phyloP scores from a whole-genome alignment of 2,888 invertebrate species.

The Tetranychus piercei region DNA sequence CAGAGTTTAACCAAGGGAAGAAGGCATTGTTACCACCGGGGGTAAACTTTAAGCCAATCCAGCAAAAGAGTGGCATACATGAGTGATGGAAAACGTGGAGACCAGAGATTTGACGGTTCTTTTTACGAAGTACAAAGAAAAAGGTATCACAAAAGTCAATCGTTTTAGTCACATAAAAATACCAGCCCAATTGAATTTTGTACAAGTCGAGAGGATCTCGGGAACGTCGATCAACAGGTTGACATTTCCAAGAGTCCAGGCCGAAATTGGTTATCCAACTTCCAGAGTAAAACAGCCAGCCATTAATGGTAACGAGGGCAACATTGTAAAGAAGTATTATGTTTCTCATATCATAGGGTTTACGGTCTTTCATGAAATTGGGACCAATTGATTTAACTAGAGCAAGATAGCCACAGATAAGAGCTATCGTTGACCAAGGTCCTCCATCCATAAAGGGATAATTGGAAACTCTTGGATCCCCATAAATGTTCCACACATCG shows the following conservation, averaged over 20 bases:
- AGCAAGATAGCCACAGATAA: conserved; percentile 26
- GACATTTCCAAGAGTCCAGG: conserved; percentile 14
- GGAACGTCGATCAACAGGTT: conserved; percentile 9
- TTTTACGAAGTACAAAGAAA: conserved; percentile 23
- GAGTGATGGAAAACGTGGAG: conserved; percentile 23
- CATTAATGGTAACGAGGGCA: conserved; percentile 23
- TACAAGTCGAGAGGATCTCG: neutral
- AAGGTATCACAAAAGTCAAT: conserved; percentile 23
- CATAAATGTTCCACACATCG: conserved; percentile 19
- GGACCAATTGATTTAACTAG: conserved; percentile 27
- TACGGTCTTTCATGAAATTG: conserved; percentile 25
- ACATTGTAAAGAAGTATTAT: conserved; percentile 26
- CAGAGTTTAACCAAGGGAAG: conserved; percentile 34
- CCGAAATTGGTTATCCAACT: conserved; percentile 11
- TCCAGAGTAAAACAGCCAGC: conserved; percentile 5
- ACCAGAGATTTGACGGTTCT: conserved; percentile 19
- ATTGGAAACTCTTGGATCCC: conserved; percentile 20
- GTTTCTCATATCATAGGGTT: conserved; percentile 25
- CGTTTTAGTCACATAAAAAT: conserved; percentile 20
- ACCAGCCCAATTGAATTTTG: conserved; percentile 15
- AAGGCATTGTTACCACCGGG: conserved; percentile 36
- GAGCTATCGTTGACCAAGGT: conserved; percentile 25
- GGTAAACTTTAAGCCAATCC: conserved; percentile 21
- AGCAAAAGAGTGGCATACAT: conserved; percentile 19
- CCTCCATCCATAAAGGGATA: conserved; percentile 22